Base-by-base conservation (phyloP, 2,888 invertebrate species). In the Agrotis segetum region DNA sequence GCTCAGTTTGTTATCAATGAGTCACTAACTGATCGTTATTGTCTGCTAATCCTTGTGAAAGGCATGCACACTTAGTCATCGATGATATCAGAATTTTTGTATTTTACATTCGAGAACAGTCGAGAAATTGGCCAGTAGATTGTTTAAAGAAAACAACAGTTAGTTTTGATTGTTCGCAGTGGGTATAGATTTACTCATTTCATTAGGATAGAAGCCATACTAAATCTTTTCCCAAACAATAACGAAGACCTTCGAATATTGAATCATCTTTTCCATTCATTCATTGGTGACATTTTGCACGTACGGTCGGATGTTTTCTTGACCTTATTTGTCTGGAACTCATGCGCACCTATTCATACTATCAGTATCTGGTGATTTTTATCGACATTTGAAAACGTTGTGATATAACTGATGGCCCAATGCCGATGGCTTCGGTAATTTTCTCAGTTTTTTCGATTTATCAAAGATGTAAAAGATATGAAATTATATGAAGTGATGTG, bases 251-350 rank as follows among this genome's bases (percentile, higher is more conserved):
- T 78, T 81, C 63, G 47, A 53, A 69, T 66, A 55, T 40, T 55
- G 29, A 68, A 58, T 65, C 69, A 40, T 61, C 53, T 40, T 34
- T 63, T 68, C 56, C 73, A 64, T 68, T 63, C 66, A 47, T 40
- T 67, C 49, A 63, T 76, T 69, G 44, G 58, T 62, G 40, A 74
- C 59, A 53, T 67, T 68, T 34, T 52, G 17, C 66, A 65, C 78
- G 66, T 77, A 67, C 50, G 9, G 62, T 56, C 34, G 52, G 55
- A 49, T 55, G 50, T 71, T 53, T 49, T 72, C 53, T 71, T 81
- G 75, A 81, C 81, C 81, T 78, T 78, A 75, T 78, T 71, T 60
- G 52, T 66, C 19, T 71, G 17, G 47, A 74, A 63, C 21, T 60
- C 59, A 50, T 69, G 56, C 58, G 55, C 61, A 70, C 24, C 34